Base-by-base conservation (phyloP, 2,113 vertebrate species). In the Equus quagga region DNA sequence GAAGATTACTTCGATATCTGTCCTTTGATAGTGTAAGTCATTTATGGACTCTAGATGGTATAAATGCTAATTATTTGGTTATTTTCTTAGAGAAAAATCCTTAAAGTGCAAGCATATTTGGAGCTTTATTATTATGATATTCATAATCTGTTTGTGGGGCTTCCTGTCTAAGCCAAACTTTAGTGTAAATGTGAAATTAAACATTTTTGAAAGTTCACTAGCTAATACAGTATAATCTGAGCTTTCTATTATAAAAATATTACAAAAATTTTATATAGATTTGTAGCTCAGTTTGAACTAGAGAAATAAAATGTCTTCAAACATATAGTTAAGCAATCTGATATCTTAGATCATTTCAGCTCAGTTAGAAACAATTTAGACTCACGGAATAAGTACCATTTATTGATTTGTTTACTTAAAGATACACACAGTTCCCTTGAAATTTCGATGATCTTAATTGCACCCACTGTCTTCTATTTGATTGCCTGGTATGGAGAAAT, bases 371-470 rank as follows among this genome's bases (percentile, higher is more conserved):
- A 24, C 51, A 76, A 78, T 94, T 96, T 80, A 84, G 19, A 84
- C 70, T 97, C 76, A 83, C 26, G 51, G 54, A 96, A 89, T 84
- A 96, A 96, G 41, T 64, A 67, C 28, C 70, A 81, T 64, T 87
- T 96, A 97, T 97, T 67, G 95, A 97, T 93, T 96, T 94, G 92
- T 90, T 97, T 97, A 95, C 92, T 96, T 97, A 97, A 94, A 95
- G 94, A 80, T 76, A 86, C 31, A 65, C 70, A 80, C 31, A 89
- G 44, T 95, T 89, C 90, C n/a, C 65, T 79, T 67, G 94, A 96
- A 96, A 76, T 96, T 96, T 80, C 93, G 92, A 19, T 33, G 41
- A 79, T 94, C 64, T 96, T 97, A 94, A 97, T 96, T 95, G 95
- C 1, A 87, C 69, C 91, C 41, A 70, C 83, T 36, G 95, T 81